Evolutionary conservation across 2,797 vertebrate species (phyloP).

Genomic region (Hephaestus fuliginosus): DNA sequence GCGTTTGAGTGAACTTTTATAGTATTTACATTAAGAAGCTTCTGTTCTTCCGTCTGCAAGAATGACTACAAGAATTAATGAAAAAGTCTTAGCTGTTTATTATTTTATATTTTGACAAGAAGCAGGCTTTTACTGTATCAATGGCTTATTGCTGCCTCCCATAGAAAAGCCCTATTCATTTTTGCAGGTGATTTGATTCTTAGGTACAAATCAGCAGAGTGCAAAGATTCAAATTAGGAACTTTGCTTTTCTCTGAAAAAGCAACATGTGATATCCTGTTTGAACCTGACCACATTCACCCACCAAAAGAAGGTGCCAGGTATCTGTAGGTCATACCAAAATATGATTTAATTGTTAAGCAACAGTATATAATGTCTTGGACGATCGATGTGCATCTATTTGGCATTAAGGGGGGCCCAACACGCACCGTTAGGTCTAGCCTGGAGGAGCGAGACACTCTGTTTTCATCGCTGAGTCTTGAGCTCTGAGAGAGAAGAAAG

Average conservation of each 20-base stretch:
- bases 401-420: background rate
- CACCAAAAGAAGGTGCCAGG: too few species aligned
- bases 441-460: conserved; percentile 67
- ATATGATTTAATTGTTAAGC: background rate
- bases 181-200: background rate
- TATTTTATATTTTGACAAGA: background rate
- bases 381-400: background rate
- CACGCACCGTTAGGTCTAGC: conserved; percentile 70
- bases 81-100: background rate
- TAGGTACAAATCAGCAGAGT: background rate
- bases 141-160: background rate
- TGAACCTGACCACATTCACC: too few species aligned
- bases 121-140: background rate
- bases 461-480: conserved; percentile 76
- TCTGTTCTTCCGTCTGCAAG: background rate
- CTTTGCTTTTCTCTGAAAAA: too few species aligned
- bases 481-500: conserved; percentile 65
- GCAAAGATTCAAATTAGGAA: too few species aligned
- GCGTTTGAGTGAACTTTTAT: background rate
- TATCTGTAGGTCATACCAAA: background rate
- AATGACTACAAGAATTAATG: background rate
- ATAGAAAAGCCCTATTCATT: background rate
- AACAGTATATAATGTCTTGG: background rate
- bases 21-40: background rate
- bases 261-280: too few species aligned